A percentile compares a stretch with the other conserved stretches of the same genome.
Evolutionary conservation across 2,888 invertebrate species (phyloP).

Genomic region (Apeira syringaria): DNA sequence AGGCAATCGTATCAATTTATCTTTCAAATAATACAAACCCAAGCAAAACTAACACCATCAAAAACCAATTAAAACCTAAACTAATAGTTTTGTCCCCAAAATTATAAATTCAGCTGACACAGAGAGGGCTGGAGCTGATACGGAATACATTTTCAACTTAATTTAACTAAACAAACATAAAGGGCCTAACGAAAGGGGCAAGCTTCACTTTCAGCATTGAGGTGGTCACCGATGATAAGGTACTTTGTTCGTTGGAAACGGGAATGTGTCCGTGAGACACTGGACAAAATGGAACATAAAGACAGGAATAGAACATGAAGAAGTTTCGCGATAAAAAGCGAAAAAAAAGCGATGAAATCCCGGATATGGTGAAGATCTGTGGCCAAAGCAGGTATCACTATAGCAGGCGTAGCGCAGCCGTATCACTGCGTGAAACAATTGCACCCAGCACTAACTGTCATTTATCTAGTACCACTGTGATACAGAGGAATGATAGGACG

Average conservation of each 20-base stretch:
- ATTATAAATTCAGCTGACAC: constrained; percentile 80
- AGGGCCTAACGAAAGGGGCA: constrained; percentile 70
- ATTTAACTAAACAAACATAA: constrained; percentile 81
- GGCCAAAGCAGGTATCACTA: no score
- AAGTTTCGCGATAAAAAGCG: no score
- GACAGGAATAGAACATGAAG: no score
- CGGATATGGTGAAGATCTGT: no score
- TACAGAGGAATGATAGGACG: no score
- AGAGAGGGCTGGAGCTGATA: constrained; percentile 68
- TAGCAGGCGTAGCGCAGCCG: no score
- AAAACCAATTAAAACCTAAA: constrained; percentile 60
- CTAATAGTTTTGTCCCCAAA: constrained; percentile 69
- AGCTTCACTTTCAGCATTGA: constrained; percentile 74
- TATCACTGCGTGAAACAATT: no score
- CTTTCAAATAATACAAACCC: constrained; percentile 27
- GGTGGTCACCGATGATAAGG: constrained; percentile 80
- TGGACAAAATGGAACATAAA: no score
- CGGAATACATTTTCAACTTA: constrained; percentile 83
- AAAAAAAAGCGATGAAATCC: no score
- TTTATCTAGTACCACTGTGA: no score
- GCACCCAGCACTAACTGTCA: no score
- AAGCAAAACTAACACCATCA: constrained; percentile 53
- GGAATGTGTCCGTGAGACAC: no score
- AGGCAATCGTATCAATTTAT: constrained; percentile 31
- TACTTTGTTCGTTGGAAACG: constrained; percentile 48